phyloP scores from a whole-genome alignment of 1,140 invertebrate genomes.

The Mycetomoellerius zeteki region DNA sequence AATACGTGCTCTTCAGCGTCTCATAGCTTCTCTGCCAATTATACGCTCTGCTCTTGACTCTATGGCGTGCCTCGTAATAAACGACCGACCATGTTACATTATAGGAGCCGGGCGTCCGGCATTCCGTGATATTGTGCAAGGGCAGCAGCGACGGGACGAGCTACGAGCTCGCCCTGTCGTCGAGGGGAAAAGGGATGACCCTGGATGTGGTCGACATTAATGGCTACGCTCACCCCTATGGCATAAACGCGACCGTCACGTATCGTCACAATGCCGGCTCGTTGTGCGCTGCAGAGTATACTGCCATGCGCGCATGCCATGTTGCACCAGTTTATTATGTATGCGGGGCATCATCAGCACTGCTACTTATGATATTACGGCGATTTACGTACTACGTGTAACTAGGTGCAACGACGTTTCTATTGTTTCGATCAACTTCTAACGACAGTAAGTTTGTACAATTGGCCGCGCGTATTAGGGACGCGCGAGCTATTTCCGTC shows the following conservation, averaged over 20 bases:
- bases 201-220: conserved; percentile 76
- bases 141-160: not conserved
- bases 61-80: conserved; percentile 57
- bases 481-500: not conserved
- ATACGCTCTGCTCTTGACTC: conserved; percentile 48
- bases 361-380: conserved; percentile 49
- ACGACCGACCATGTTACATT: conserved; percentile 68
- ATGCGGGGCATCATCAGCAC: conserved; percentile 36
- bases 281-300: not conserved
- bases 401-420: not conserved
- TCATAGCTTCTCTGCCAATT: conserved; percentile 67
- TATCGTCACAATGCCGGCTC: conserved; percentile 59
- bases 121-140: conserved; percentile 67
- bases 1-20: conserved; percentile 37
- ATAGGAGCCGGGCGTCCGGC: conserved; percentile 56
- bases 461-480: not conserved
- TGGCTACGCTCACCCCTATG: conserved; percentile 64
- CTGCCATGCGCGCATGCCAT: not conserved
- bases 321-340: conserved; percentile 45
- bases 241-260: conserved; percentile 59
- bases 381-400: conserved; percentile 30
- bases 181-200: conserved; percentile 68
- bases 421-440: conserved; percentile 30
- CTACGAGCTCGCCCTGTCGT: conserved; percentile 54
- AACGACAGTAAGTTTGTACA: not conserved